Base-by-base conservation (phyloP, 2,888 invertebrate genomes). In the Platycheirus albimanus region DNA sequence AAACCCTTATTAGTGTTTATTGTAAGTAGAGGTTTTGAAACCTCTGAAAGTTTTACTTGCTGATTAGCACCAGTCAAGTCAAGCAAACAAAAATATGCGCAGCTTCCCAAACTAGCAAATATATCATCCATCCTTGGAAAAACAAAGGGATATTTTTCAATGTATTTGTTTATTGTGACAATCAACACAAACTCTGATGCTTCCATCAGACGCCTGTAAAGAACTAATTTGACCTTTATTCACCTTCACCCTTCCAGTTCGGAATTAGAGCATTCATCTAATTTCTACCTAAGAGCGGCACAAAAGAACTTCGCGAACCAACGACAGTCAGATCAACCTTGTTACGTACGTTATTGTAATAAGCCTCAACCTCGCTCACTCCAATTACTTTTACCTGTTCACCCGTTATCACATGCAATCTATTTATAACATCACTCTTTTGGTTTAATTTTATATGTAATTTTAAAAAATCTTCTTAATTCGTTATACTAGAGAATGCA, bases 121-220 rank as follows among this genome's bases (percentile, higher is more conserved):
- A n/a, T n/a, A n/a, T n/a, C n/a, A n/a, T n/a, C n/a, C n/a, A n/a
- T n/a, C n/a, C n/a, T n/a, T n/a, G n/a, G n/a, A n/a, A n/a, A n/a
- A n/a, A n/a, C 85, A 69, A 86, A 71, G 45, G 83, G 71, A 30
- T 86, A 85, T 6, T 74, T 85, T 6, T 85, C 52, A 41, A 87
- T 67, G n/a, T 58, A 41, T 11, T 85, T 85, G 58, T 87, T 87
- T 30, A 86, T 20, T 7, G 86, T 85, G 0, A 86, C 67, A 85
- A 58, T 85, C 79, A 8, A 70, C 67, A 38, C 83, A 85, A 36
- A n/a, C n/a, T n/a, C n/a, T n/a, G n/a, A n/a, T n/a, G n/a, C n/a
- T n/a, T n/a, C n/a, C n/a, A n/a, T n/a, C n/a, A n/a, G n/a, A n/a
- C n/a, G n/a, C n/a, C n/a, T n/a, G n/a, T n/a, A n/a, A n/a, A n/a